Conservation (phyloP, 2,797 vertebrate genomes). For the Argyrosomus regius region DNA sequence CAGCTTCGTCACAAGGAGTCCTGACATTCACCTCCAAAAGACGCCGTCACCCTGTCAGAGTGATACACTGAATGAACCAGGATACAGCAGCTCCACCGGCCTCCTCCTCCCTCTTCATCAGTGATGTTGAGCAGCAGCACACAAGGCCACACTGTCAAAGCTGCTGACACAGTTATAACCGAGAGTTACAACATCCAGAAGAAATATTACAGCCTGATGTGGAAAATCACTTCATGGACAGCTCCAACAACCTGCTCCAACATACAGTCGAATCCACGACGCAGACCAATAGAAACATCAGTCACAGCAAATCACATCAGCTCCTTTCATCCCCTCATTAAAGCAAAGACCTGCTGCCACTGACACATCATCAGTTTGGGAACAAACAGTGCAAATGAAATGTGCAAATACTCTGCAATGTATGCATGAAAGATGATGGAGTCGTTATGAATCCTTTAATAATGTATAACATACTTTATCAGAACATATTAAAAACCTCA, state of each 20-base stretch:
- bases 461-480: slow-evolving; percentile 9
- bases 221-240: slow-evolving; percentile 2
- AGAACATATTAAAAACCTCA: neutral
- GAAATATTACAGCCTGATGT: neutral
- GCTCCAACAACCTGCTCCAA: slow-evolving; percentile 10
- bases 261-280: neutral
- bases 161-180: slow-evolving; percentile 7
- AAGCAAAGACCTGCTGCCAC: too few relatives aligned
- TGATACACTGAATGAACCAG: slow-evolving; percentile 46
- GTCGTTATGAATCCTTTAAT: slow-evolving; percentile 3
- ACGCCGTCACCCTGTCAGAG: slow-evolving; percentile 42
- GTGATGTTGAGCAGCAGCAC: slow-evolving; percentile 7
- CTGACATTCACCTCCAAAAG: slow-evolving; percentile 19
- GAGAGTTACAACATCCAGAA: neutral
- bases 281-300: neutral
- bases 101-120: neutral
- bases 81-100: neutral
- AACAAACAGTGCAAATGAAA: neutral
- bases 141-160: neutral
- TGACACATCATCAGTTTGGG: neutral
- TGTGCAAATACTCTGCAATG: neutral
- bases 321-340: too few relatives aligned
- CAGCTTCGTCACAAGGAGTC: neutral
- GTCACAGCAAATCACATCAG: neutral
- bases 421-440: neutral